These are phyloP conservation scores for Sander lucioperca DNA, from an alignment of 2,113 vertebrate genomes.

Conservation along the genomic window DNA sequence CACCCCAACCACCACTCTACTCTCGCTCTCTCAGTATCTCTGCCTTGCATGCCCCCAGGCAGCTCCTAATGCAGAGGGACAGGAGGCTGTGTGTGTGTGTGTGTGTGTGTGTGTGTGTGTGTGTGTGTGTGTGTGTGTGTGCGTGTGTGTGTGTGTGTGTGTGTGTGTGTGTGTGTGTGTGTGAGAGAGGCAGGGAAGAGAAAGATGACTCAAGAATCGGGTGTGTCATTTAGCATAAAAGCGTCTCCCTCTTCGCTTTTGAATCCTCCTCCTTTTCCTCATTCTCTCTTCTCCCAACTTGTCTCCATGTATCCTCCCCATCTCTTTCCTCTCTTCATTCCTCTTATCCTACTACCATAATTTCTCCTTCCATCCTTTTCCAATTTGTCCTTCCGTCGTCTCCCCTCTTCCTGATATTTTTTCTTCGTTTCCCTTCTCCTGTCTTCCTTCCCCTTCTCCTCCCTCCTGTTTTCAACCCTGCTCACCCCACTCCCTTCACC, in stretches of 20 bases:
- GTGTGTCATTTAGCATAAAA: conserved; percentile 69
- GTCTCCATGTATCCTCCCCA: neutral
- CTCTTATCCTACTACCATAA: neutral
- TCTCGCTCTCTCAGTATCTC: conserved; percentile 59
- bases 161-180: conserved; percentile 46
- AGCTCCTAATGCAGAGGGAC: conserved; percentile 79
- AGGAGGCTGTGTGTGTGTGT: conserved; percentile 61
- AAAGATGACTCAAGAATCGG: conserved; percentile 45
- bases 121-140: conserved; percentile 46
- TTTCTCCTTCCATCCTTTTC: neutral
- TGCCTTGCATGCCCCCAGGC: conserved; percentile 76
- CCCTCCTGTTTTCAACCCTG: neutral
- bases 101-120: conserved; percentile 28
- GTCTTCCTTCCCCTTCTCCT: conserved; percentile 4
- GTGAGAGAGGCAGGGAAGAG: neutral
- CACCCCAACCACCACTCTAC: conserved; percentile 57
- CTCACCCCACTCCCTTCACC: neutral
- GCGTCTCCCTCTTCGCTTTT: conserved; percentile 31
- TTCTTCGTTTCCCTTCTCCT: neutral
- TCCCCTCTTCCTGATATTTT: no score
- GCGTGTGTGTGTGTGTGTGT: conserved; percentile 47
- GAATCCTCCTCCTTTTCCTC: neutral
- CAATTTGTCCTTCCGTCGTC: neutral
- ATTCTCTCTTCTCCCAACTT: no score
- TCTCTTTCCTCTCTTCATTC: neutral